phyloP scores from a whole-genome alignment of 2,888 invertebrate genomes.

The Dasysyrphus albostriatus region DNA sequence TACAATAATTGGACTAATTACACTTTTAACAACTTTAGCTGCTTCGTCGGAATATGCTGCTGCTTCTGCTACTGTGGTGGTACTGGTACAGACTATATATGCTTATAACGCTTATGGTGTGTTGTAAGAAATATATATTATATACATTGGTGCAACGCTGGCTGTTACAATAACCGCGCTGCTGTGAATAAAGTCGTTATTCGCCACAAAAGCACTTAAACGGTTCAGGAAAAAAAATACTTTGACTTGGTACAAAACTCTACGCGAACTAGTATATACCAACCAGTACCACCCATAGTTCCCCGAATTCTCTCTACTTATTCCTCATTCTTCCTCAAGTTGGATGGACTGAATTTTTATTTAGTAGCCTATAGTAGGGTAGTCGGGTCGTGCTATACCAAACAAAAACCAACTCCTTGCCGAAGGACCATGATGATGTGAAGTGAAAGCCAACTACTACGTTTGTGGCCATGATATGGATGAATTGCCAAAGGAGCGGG shows the following conservation, averaged over 20 bases:
- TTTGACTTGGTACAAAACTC: slow-evolving; percentile 71
- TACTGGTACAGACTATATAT: neutral
- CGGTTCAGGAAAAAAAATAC: slow-evolving; percentile 75
- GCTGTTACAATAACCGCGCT: slow-evolving; percentile 50
- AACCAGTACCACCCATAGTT: neutral
- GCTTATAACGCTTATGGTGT: neutral
- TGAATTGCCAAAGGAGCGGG: slow-evolving; percentile 75
- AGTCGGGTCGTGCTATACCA: slow-evolving; percentile 12
- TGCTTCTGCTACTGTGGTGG: neutral
- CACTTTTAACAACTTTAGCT: slow-evolving; percentile 75
- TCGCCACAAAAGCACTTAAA: slow-evolving; percentile 75
- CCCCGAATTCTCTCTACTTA: neutral
- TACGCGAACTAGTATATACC: neutral
- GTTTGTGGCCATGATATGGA: slow-evolving; percentile 76
- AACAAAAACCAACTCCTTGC: slow-evolving; percentile 18
- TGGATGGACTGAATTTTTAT: slow-evolving; percentile 68
- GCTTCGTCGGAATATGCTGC: slow-evolving; percentile 31
- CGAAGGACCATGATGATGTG: slow-evolving; percentile 53
- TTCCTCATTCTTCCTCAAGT: neutral
- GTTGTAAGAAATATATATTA: neutral
- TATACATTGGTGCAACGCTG: slow-evolving; percentile 4
- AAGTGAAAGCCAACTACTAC: slow-evolving; percentile 70
- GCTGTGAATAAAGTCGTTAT: slow-evolving; percentile 75
- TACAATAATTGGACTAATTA: slow-evolving; percentile 76
- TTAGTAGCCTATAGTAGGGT: slow-evolving; percentile 46